Conservation (phyloP, 2,888 invertebrate genomes). For the Molanna angustata region DNA sequence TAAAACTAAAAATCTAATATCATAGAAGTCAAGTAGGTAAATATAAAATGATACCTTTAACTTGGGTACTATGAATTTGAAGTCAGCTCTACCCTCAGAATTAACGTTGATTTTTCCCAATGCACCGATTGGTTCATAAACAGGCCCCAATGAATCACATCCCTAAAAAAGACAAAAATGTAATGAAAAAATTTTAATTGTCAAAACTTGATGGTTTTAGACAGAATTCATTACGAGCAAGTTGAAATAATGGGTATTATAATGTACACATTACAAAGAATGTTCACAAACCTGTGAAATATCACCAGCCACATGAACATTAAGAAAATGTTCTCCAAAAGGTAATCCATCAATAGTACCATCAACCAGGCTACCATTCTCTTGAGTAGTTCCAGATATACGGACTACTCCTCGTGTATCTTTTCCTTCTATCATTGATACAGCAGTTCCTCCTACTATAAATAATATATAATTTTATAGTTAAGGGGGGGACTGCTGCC, state of each 20-base stretch:
- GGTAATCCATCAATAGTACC: slow-evolving; percentile 79
- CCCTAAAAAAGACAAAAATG: slow-evolving; percentile 17
- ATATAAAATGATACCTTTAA: slow-evolving; percentile 24
- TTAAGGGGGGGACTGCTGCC: too few relatives aligned
- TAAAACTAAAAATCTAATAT: not conserved
- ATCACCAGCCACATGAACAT: slow-evolving; percentile 72
- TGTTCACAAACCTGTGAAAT: slow-evolving; percentile 56
- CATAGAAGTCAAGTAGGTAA: not conserved
- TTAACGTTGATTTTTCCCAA: slow-evolving; percentile 63
- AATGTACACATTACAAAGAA: too few relatives aligned
- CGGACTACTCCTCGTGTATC: slow-evolving; percentile 71
- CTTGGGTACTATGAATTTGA: slow-evolving; percentile 57
- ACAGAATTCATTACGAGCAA: too few relatives aligned
- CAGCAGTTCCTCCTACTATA: slow-evolving; percentile 54
- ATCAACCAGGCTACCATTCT: slow-evolving; percentile 67
- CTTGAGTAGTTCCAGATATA: slow-evolving; percentile 51
- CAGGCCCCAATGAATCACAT: slow-evolving; percentile 29
- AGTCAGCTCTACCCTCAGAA: slow-evolving; percentile 61
- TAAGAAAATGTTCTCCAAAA: slow-evolving; percentile 53
- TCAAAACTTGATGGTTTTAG: too few relatives aligned
- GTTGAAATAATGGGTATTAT: too few relatives aligned
- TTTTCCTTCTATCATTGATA: slow-evolving; percentile 65
- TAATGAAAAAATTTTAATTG: too few relatives aligned
- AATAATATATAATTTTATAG: too few relatives aligned
- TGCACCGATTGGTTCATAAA: slow-evolving; percentile 56